These are phyloP conservation scores for Hipparchia sbordonii DNA, from an alignment of 2,888 invertebrate species.

Conservation along the genomic window DNA sequence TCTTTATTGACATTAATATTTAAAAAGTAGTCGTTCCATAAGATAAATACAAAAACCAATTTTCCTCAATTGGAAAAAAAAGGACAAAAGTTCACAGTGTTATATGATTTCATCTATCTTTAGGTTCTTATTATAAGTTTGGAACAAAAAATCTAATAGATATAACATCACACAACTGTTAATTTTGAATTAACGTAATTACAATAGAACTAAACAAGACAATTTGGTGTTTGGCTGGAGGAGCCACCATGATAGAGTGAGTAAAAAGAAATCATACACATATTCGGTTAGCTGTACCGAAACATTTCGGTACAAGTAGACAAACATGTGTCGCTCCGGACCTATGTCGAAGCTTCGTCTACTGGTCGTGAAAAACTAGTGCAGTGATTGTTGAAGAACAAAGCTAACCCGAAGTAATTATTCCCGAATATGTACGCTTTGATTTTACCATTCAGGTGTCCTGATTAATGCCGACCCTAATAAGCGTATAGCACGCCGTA, in stretches of 20 bases:
- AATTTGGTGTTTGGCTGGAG: conserved; percentile 2
- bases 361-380: too few species aligned
- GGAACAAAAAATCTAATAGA: conserved; percentile 36
- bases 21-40: conserved; percentile 63
- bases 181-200: conserved; percentile 37
- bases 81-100: conserved; percentile 29
- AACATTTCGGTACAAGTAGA: too few species aligned
- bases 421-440: too few species aligned
- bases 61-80: conserved; percentile 39
- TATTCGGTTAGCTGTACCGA: too few species aligned
- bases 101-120: conserved; percentile 12
- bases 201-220: conserved; percentile 41
- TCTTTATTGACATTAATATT: conserved; percentile 74
- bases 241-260: not conserved
- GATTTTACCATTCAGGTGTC: too few species aligned
- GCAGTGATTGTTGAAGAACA: too few species aligned
- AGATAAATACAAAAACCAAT: conserved; percentile 58
- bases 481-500: too few species aligned
- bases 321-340: too few species aligned
- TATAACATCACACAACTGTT: conserved; percentile 41
- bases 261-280: not conserved
- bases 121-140: conserved; percentile 17
- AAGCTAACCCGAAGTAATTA: too few species aligned
- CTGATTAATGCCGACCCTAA: too few species aligned
- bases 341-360: too few species aligned